Evolutionary conservation across 2,888 invertebrate species (phyloP), one percentile per base, ranked within the genome.

Genomic region (Napeogenes inachia): DNA sequence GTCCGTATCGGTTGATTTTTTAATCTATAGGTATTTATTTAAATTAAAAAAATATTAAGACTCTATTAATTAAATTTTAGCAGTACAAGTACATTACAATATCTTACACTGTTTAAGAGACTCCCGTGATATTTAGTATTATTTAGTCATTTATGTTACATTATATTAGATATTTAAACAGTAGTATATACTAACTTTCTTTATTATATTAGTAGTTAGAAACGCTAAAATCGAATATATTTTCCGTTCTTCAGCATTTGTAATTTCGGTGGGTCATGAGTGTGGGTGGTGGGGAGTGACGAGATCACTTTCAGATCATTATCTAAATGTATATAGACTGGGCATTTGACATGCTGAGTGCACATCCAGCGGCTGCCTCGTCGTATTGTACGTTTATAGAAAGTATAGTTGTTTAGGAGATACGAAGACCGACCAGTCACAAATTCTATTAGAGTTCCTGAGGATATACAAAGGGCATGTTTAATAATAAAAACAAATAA

Each of bases 241-340:
- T 53, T 30, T 30, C 67, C 65, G 30, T 56, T 58, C 12, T 32
- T 21, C 8, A 63, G 13, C 42, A 45, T 66, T 5, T 61, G 55
- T 5, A 69, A 61, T 53, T 50, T 70, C 4, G 68, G 57, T 2
- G 66, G 64, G 13, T 60, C 60, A 46, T 68, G 68, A 0, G 58
- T 62, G 57, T 68, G 66, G 13, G 32, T 35, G 10, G 13, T 54
- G 4, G 56, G 50, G 0, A 59, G 56, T n/a, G 45, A 13, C 2
- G 54, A 63, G 13, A 71, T 57, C 4, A 74, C 59, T 0, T 70
- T 68, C 21, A 63, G 33, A 13, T 59, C 33, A 4, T 63, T 53
- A 56, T 75, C 72, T n/a, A 75, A 32, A 38, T 72, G 73, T 4
- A 77, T 12, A 30, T 70, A 75, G 0, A 68, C 67, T 4, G 57